These are phyloP conservation scores for Harpalus rufipes DNA, from an alignment of 2,888 invertebrate genomes.

Conservation along the genomic window DNA sequence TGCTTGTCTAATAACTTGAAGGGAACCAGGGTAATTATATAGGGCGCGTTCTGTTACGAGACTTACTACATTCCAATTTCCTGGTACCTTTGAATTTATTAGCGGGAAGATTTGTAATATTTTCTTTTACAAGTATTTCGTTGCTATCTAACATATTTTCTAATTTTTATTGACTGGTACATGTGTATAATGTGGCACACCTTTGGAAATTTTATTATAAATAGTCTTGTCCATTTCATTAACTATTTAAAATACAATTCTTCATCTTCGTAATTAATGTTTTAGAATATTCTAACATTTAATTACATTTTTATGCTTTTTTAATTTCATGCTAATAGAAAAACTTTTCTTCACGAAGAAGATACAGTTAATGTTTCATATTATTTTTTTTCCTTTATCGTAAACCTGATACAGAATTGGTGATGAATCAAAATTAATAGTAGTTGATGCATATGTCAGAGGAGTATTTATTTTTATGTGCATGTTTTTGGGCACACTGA, in stretches of 20 bases:
- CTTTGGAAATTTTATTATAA: constrained; percentile 12
- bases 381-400: constrained; percentile 36
- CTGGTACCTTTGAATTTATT: neutral
- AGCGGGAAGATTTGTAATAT: neutral
- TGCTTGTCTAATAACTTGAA: constrained; percentile 29
- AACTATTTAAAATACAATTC: constrained; percentile 21
- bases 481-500: constrained; percentile 3
- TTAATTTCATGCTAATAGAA: constrained; percentile 47
- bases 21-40: constrained; percentile 7
- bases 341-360: neutral
- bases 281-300: constrained; percentile 3
- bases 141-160: neutral
- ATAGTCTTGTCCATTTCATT: constrained; percentile 19
- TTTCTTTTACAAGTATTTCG: neutral
- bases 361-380: constrained; percentile 2
- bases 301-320: constrained; percentile 19
- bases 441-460: neutral
- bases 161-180: constrained; percentile 30
- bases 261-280: constrained; percentile 38
- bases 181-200: constrained; percentile 16
- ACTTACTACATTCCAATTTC: constrained; percentile 3
- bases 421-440: neutral
- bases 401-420: constrained; percentile 53
- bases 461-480: constrained; percentile 23
- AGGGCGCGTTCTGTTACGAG: constrained; percentile 11